Base-by-base conservation (phyloP, 2,797 vertebrate genomes). In the Brachyalestes nurse region DNA sequence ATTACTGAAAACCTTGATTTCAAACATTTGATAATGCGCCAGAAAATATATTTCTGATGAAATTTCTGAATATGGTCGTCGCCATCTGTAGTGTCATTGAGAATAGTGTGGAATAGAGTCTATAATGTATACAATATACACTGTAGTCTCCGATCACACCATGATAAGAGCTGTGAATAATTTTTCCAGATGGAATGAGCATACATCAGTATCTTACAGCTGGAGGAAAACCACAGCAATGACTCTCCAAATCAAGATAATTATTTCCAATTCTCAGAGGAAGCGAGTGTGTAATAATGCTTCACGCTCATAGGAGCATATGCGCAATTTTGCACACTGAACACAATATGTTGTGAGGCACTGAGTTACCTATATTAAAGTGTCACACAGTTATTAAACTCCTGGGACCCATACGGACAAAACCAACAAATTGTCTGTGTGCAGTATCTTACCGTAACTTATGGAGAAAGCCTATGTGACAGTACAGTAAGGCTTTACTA, bases 311-410 rank as follows among this genome's bases (percentile, higher is more conserved):
- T 7, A 72, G 47, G 47, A 57, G 19, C 51, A 38, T 23, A n/a
- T 55, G 13, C 28, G 51, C 25, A 57, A 42, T 28, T 58, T 53
- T 42, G 71, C 71, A 73, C 16, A 14, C 12, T 65, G 16, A 9
- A 3, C 28, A 58, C 19, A 58, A n/a, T 40, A 49, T 40, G 67
- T 61, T 69, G 21, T 40, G 9, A 8, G 47, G 53, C 79, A 65
- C 17, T 60, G 62, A 75, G 34, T 34, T 62, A 64, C 62, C 69
- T 17, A 40, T 51, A 80, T 83, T 64, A 58, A 71, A 75, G 10
- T 71, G 38, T 79, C 65, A 75, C 25, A 47, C 25, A 25, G 73
- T 79, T 75, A 83, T 75, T 64, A 61, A 61, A 79, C 62, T n/a
- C 10, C 17, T 23, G 66, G 58, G 55, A 65, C 16, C 13, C 28